Conservation (phyloP, 2,797 vertebrate species). For the Xiphophorus birchmanni region DNA sequence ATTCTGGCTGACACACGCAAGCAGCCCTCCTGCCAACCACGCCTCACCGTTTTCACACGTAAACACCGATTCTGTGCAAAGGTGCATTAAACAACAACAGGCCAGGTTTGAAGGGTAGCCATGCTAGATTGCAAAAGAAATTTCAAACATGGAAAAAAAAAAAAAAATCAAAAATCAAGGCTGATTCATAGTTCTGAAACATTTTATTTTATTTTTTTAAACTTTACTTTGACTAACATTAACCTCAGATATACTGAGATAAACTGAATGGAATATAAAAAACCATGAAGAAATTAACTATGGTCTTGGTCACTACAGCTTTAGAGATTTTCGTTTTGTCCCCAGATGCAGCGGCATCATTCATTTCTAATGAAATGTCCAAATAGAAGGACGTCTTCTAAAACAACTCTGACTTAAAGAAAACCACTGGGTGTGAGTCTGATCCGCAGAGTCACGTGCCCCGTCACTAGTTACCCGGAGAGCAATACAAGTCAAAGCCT, state of each 20-base stretch:
- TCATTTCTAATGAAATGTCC: not conserved
- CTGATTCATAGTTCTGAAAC: not conserved
- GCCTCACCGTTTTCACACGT: constrained; percentile 34
- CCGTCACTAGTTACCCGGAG: not conserved
- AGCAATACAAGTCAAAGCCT: not conserved
- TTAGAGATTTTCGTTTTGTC: not conserved
- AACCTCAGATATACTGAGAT: not conserved
- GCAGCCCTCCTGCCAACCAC: constrained; percentile 31
- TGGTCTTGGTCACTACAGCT: not conserved
- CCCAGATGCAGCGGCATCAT: not conserved
- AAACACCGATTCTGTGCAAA: constrained; percentile 7
- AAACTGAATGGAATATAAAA: not conserved
- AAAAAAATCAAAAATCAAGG: not conserved
- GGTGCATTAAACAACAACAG: not conserved
- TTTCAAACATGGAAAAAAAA: not conserved
- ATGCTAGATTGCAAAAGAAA: not conserved
- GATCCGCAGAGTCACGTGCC: not conserved
- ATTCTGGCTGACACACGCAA: constrained; percentile 40
- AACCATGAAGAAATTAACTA: not conserved
- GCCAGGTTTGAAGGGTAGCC: not conserved
- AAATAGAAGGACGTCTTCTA: not conserved
- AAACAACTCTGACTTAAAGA: not conserved
- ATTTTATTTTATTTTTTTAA: too few relatives aligned
- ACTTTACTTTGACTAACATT: not conserved
- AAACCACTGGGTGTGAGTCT: constrained; percentile 3